phyloP scores from a whole-genome alignment of 2,113 vertebrate species.

The Protomyctophum bolini region DNA sequence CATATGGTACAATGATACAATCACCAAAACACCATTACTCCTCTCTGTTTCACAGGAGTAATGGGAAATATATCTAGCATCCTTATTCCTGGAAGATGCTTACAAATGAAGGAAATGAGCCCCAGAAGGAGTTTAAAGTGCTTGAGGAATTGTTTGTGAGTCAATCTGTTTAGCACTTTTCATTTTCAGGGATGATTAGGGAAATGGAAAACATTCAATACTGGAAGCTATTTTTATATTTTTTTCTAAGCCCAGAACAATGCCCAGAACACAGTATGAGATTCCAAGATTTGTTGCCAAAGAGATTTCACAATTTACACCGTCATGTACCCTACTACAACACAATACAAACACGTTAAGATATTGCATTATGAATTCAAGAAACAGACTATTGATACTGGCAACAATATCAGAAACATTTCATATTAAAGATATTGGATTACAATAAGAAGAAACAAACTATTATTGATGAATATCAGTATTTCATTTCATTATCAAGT shows the following conservation, averaged over 20 bases:
- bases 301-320: too few relatives aligned
- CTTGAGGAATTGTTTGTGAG: constrained; percentile 28
- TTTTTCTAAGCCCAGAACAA: neutral
- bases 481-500: too few relatives aligned
- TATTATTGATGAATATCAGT: too few relatives aligned
- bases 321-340: too few relatives aligned
- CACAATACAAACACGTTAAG: too few relatives aligned
- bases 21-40: neutral
- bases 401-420: too few relatives aligned
- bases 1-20: too few relatives aligned
- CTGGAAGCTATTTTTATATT: constrained; percentile 5
- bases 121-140: constrained; percentile 7
- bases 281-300: neutral
- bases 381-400: too few relatives aligned
- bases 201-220: constrained; percentile 6
- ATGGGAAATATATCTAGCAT: constrained; percentile 9
- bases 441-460: too few relatives aligned
- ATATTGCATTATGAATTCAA: too few relatives aligned
- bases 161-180: constrained; percentile 26
- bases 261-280: constrained; percentile 11
- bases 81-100: constrained; percentile 13
- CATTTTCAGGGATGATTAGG: constrained; percentile 8
- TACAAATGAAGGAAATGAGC: constrained; percentile 11
- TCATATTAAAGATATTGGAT: too few relatives aligned
- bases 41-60: constrained; percentile 1